Evolutionary conservation across 2,888 invertebrate genomes (phyloP), one percentile per base, ranked within the genome.

Genomic region (Cryptocephalus moraei): DNA sequence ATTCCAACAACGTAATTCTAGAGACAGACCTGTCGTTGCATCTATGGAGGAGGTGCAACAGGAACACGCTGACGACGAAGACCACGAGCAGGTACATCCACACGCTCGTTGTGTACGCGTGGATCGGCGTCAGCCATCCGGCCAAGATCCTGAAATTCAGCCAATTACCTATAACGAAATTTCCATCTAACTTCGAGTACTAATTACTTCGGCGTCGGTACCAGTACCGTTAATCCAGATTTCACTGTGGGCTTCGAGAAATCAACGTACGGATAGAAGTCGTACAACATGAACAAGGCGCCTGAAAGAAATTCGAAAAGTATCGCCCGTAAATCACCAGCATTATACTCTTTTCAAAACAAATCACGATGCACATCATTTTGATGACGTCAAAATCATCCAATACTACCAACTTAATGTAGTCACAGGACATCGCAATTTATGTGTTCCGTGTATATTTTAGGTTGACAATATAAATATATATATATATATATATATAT

Each of bases 181-280:
- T n/a, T n/a, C n/a, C n/a, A n/a, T n/a, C n/a, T n/a, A n/a, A n/a
- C n/a, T n/a, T 36, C 36, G 36, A 36, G 2, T 11, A 36, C 11
- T 12, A 6, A 6, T 51, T 55, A 77, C 80, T 71, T 73, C 1
- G 85, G 84, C 47, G 78, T 76, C 33, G 85, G 84, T n/a, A 81
- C 80, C 44, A 85, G 64, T 56, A 81, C 81, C 0, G 83, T 82
- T n/a, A 84, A 70, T 33, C 79, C 81, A 32, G 82, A 78, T 53
- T 82, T 70, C 32, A 80, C 73, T 45, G 73, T 70, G 12, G 80
- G 74, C 56, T 74, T 73, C 0, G 83, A 78, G 59, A 82, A 75
- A 58, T 84, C 84, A 59, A 84, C 60, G 52, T 71, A 76, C 46
- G 68, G 60, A 61, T 77, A 82, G 53, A 75, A 78, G 47, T 76